Base-by-base conservation (phyloP, 2,888 invertebrate genomes). In the Mesodorylaimus sp. region DNA sequence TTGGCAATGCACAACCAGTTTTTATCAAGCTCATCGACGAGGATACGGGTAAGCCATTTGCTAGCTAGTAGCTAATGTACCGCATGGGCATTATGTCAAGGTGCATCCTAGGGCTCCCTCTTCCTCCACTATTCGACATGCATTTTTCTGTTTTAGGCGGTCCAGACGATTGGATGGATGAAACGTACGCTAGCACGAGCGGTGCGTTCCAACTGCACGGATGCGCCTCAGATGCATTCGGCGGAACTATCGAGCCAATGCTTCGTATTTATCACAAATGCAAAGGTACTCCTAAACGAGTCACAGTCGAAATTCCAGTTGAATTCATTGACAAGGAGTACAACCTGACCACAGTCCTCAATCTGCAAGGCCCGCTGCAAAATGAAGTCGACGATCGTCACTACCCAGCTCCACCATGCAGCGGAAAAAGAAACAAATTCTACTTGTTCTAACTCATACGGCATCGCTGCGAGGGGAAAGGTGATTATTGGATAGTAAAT, bases 151-250 rank as follows among this genome's bases (percentile, higher is more conserved):
- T 21, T 21, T 39, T 21, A 39, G 41, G n/a, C 7, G 7, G 41
- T 21, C 7, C 7, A 5, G 27, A 24, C 27, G 44, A 43, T 26
- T 19, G 24, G 3, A 43, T 43, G 44, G 44, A 43, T 21, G 44
- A 43, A 26, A 26, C 26, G 7, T 43, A 43, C 19, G 13, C 27
- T 7, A 26, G 44, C 27, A 39, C 21, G 10, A 26, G 26, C 19
- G 44, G 44, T 19, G 7, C 44, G 5, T 43, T 43, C 19, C 26
- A 24, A 26, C 3, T 21, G 10, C 7, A 10, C 24, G 44, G 44
- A 10, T 43, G 44, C 44, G 44, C 44, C 19, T 43, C 44, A 10
- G 44, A 43, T 26, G 5, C 44, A 43, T 24, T 43, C 10, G 44
- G 44, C 25, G 10, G 27, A 32, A 10, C 32, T 7, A 43, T 26